Conservation (phyloP, 2,888 invertebrate genomes). For the Clunio marinus region DNA sequence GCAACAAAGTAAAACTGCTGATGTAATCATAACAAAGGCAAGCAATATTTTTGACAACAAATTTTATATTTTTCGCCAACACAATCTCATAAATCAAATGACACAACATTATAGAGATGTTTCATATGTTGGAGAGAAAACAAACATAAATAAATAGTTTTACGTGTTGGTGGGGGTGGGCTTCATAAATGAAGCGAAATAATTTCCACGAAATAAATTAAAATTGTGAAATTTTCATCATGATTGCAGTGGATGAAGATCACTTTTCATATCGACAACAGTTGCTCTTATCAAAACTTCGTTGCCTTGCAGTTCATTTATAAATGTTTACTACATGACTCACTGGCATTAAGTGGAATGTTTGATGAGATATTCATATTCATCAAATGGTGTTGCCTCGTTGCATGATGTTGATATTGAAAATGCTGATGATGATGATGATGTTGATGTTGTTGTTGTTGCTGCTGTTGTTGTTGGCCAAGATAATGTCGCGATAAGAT, state of each 20-base stretch:
- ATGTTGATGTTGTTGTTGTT: slow-evolving; percentile 42
- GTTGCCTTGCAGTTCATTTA: no score
- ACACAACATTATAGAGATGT: slow-evolving; percentile 23
- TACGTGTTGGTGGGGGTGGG: no score
- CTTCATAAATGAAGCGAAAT: no score
- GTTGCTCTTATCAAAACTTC: no score
- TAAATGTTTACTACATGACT: slow-evolving; percentile 43
- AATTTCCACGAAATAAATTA: no score
- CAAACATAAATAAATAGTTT: no score
- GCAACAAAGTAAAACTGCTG: slow-evolving; percentile 21
- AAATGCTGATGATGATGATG: slow-evolving; percentile 39
- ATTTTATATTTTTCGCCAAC: slow-evolving; percentile 21
- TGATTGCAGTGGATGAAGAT: no score
- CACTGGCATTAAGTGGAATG: slow-evolving; percentile 51
- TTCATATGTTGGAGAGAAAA: no score
- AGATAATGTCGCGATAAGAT: slow-evolving; percentile 41
- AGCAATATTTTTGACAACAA: slow-evolving; percentile 21
- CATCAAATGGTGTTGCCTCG: slow-evolving; percentile 52
- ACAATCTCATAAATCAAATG: not conserved
- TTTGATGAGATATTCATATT: slow-evolving; percentile 37
- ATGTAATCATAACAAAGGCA: slow-evolving; percentile 21
- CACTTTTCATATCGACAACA: no score
- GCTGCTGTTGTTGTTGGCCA: slow-evolving; percentile 42
- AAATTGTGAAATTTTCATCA: no score
- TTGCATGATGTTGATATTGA: slow-evolving; percentile 46